Conservation (phyloP, 53 echinoderm and acorn worm species). For the Mesocentrotus franciscanus region DNA sequence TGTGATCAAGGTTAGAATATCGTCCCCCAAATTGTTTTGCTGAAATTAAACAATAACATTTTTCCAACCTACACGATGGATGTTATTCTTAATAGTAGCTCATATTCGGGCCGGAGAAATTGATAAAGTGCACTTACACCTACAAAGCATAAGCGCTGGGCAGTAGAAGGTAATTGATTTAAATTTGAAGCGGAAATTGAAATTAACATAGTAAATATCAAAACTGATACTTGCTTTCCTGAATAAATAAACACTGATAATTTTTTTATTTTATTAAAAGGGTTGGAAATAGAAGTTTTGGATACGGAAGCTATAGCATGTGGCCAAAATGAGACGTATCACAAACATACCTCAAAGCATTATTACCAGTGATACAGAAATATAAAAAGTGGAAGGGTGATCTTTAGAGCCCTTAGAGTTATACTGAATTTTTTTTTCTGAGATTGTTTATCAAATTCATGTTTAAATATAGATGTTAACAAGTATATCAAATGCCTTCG, state of each 20-base stretch:
- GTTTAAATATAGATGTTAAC: no score
- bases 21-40: conserved; percentile 16
- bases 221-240: neutral
- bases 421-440: no score
- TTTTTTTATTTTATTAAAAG: neutral
- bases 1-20: conserved; percentile 36
- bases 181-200: conserved; percentile 5
- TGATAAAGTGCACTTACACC: neutral
- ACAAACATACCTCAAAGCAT: no score
- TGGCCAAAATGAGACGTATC: no score
- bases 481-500: no score
- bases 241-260: neutral
- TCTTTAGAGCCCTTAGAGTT: no score
- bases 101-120: neutral
- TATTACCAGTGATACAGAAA: no score
- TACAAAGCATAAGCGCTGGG: neutral
- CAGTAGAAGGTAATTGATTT: neutral
- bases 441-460: no score
- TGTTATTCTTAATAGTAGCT: neutral
- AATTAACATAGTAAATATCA: neutral
- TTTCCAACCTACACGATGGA: neutral
- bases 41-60: conserved; percentile 50
- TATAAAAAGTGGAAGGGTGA: no score
- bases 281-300: neutral
- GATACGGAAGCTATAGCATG: neutral